A percentile compares a stretch with the other conserved stretches of the same genome.
phyloP scores from a whole-genome alignment of 1,140 invertebrate species.

The Microplitis demolitor region DNA sequence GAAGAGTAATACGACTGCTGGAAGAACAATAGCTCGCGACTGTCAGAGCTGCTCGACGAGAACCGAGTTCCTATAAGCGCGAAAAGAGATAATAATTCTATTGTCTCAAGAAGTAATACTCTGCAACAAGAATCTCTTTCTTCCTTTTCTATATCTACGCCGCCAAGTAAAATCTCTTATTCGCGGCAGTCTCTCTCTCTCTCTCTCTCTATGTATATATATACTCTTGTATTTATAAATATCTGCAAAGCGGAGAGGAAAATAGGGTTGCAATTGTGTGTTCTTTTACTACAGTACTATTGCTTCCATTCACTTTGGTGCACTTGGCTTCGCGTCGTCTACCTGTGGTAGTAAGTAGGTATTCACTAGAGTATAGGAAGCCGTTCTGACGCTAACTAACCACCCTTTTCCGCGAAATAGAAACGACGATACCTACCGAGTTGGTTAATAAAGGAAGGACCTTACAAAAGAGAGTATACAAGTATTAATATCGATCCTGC shows the following conservation, averaged over 20 bases:
- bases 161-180: background rate
- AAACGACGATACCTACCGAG: background rate
- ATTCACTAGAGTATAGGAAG: background rate
- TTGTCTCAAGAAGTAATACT: slow-evolving; percentile 19
- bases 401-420: background rate
- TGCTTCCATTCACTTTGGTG: too few relatives aligned
- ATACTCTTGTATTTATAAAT: background rate
- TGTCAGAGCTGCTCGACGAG: background rate
- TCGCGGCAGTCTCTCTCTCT: too few relatives aligned
- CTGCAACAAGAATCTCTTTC: background rate
- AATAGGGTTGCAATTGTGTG: slow-evolving; percentile 19
- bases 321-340: background rate
- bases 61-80: slow-evolving; percentile 16
- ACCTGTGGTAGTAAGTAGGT: background rate
- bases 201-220: background rate
- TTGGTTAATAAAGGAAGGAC: background rate
- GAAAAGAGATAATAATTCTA: slow-evolving; percentile 30
- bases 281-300: background rate
- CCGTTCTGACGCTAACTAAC: slow-evolving; percentile 15
- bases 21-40: slow-evolving; percentile 17
- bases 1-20: background rate
- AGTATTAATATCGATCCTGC: slow-evolving; percentile 9
- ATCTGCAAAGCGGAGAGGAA: background rate
- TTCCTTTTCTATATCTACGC: background rate
- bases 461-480: too few relatives aligned